Evolutionary conservation across 2,113 vertebrate genomes (phyloP), one percentile per base, ranked within the genome.

Genomic region (Hyperoodon ampullatus): DNA sequence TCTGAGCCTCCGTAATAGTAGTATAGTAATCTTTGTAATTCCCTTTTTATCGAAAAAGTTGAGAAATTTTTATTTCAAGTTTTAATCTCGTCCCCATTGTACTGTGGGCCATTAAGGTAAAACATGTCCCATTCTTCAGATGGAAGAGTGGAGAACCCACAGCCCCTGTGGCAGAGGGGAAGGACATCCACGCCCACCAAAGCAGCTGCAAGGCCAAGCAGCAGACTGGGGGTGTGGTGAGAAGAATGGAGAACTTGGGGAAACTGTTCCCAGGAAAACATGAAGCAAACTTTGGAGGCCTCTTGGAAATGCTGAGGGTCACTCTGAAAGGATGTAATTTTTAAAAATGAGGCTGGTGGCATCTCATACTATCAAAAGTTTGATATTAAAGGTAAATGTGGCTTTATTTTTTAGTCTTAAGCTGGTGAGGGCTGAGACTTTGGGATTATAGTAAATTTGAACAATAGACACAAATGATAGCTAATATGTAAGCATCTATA

Each of bases 161-260:
- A 39, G 19, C 9, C 11, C 5, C 14, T 1, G 1, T 5, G 8
- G 8, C 5, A 2, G 1, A 58, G 6, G 28, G 3, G 5, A 60
- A 63, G 80, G 8, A 50, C 12, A 66, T 7, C 2, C 30, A 24
- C 16, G n/a, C 0, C 42, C n/a, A 24, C 65, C 7, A 2, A 2
- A 3, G 11, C 28, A 93, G 0, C 2, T 16, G 5, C 6, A 33
- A 33, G 0, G 66, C 12, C 44, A 39, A n/a, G 19, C 2, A 18
- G 2, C 2, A 14, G 2, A 10, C 13, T 0, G 1, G 0, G 0
- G 2, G 24, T 10, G 1, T 33, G 35, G 28, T 42, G 39, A 78
- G 8, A 72, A 66, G 16, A 44, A 39, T 23, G 6, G 39, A 42
- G 30, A 58, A 42, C 58, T 18, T 61, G 26, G 42, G 13, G 50